These are phyloP conservation scores for Potamarius usumacintae DNA, from an alignment of 2,113 vertebrate genomes.

Conservation along the genomic window DNA sequence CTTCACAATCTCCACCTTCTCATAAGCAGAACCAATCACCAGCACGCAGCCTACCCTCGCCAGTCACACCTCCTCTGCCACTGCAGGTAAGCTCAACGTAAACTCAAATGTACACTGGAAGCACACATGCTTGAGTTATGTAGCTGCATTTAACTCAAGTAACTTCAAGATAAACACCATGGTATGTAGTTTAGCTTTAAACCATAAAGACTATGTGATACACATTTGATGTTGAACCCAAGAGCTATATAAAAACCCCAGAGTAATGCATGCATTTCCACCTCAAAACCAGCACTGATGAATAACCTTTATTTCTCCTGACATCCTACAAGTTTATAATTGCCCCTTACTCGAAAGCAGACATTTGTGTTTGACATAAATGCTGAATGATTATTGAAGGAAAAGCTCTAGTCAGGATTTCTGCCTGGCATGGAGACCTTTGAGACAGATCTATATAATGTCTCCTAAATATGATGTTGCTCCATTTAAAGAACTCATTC, in stretches of 20 bases:
- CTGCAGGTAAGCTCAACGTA: constrained; percentile 77
- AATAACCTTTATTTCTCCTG: constrained; percentile 30
- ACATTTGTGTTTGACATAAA: constrained; percentile 41
- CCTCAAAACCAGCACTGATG: constrained; percentile 1
- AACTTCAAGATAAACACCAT: not conserved
- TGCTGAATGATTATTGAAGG: constrained; percentile 43
- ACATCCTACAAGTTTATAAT: constrained; percentile 10
- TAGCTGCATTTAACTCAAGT: too few relatives aligned
- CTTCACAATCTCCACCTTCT: constrained; percentile 80
- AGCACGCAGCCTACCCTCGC: constrained; percentile 86
- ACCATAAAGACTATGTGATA: not conserved
- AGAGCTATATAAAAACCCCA: not conserved
- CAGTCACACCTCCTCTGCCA: constrained; percentile 89
- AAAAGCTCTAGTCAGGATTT: constrained; percentile 20
- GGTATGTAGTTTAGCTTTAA: not conserved
- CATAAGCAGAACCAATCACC: constrained; percentile 89
- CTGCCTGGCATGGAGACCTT: constrained; percentile 47
- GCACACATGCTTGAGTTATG: not conserved
- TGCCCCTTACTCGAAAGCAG: constrained; percentile 34
- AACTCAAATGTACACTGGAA: not conserved
- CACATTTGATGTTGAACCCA: not conserved
- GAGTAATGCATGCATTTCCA: not conserved
- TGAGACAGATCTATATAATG: constrained; percentile 74
- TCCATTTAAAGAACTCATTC: constrained; percentile 70
- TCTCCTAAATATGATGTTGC: constrained; percentile 54